A percentile compares a stretch with the other conserved stretches of the same genome.
phyloP scores from a whole-genome alignment of 2,888 invertebrate species.

The Patella caerulea region DNA sequence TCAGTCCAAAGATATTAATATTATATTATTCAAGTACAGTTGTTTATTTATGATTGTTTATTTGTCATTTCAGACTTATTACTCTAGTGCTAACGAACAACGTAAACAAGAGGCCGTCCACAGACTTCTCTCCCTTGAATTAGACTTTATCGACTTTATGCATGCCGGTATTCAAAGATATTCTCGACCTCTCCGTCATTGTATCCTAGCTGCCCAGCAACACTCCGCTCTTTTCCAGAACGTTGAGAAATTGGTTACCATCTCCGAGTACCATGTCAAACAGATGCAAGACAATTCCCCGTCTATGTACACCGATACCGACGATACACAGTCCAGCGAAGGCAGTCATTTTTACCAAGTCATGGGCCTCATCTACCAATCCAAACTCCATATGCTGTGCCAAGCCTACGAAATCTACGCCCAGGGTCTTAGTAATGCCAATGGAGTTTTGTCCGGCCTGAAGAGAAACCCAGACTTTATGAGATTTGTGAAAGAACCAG shows the following conservation, averaged over 20 bases:
- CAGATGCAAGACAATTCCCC: constrained; percentile 64
- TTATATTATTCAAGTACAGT: too few relatives aligned
- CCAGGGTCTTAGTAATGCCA: constrained; percentile 60
- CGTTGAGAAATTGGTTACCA: constrained; percentile 66
- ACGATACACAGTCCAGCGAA: constrained; percentile 53
- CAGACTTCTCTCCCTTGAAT: constrained; percentile 59
- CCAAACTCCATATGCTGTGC: constrained; percentile 63
- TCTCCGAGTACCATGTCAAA: constrained; percentile 64
- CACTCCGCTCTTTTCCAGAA: constrained; percentile 68
- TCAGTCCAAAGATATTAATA: too few relatives aligned
- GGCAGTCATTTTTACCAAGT: constrained; percentile 52
- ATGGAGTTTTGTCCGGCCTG: constrained; percentile 51
- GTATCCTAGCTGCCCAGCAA: constrained; percentile 61
- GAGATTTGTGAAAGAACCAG: constrained; percentile 57
- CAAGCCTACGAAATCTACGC: constrained; percentile 66
- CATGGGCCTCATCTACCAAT: constrained; percentile 61
- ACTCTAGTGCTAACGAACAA: constrained; percentile 36
- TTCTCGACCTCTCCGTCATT: constrained; percentile 65
- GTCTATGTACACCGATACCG: constrained; percentile 53
- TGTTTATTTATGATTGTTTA: not conserved
- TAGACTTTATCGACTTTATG: constrained; percentile 66
- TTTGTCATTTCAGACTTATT: constrained; percentile 44
- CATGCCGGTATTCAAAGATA: constrained; percentile 66
- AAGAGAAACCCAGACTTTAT: constrained; percentile 57
- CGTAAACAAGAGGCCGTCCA: constrained; percentile 59